Evolutionary conservation across 2,888 invertebrate genomes (phyloP).

Genomic region (Anthophora plumipes): DNA sequence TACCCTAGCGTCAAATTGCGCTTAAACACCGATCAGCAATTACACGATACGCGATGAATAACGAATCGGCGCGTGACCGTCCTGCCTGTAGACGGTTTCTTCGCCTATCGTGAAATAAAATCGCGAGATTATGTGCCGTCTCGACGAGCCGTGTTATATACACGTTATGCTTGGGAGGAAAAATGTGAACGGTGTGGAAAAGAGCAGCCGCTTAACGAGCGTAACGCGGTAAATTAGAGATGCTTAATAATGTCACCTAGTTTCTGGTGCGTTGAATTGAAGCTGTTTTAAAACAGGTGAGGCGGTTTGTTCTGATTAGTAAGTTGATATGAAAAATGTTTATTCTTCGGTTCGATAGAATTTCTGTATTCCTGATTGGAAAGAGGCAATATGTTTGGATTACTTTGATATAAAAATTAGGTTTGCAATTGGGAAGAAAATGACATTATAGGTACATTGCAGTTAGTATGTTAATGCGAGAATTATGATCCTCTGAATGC

Average conservation of each 20-base stretch:
- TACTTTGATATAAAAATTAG: no score
- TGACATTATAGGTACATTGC: no score
- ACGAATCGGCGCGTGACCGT: conserved; percentile 55
- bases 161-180: not conserved
- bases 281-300: no score
- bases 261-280: not conserved
- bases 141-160: not conserved
- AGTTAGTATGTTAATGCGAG: no score
- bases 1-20: conserved; percentile 44
- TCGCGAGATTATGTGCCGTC: conserved; percentile 13
- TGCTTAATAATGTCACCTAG: not conserved
- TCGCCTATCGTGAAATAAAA: conserved; percentile 26
- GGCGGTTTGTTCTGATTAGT: not conserved
- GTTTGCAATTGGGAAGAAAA: no score
- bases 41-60: conserved; percentile 53
- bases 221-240: not conserved
- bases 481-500: no score
- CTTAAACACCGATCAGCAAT: conserved; percentile 48
- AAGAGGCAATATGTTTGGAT: no score
- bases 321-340: not conserved
- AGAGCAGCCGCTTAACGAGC: conserved; percentile 6
- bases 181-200: not conserved
- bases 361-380: no score
- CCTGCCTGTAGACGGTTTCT: not conserved
- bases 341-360: not conserved